These are phyloP conservation scores for Podarcis cretensis DNA, from an alignment of 2,113 vertebrate species.

Conservation along the genomic window DNA sequence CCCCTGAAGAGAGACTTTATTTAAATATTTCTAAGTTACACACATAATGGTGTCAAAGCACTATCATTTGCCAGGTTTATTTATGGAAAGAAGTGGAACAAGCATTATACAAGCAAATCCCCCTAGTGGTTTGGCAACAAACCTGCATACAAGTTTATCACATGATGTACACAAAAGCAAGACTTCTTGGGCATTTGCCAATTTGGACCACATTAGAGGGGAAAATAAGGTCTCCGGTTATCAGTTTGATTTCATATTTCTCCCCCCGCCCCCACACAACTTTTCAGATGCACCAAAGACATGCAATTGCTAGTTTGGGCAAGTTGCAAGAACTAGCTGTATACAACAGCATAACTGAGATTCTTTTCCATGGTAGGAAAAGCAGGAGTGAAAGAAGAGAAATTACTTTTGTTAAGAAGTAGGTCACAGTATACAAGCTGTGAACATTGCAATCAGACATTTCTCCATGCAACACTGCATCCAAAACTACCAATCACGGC, in stretches of 20 bases:
- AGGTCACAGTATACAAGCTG: not conserved
- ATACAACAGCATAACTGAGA: not conserved
- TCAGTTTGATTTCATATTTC: not conserved
- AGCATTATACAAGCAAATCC: constrained; percentile 8
- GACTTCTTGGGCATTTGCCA: not conserved
- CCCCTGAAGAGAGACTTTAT: not conserved
- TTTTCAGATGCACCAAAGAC: not conserved
- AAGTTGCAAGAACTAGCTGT: not conserved
- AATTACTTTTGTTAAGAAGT: constrained; percentile 28
- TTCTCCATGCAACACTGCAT: not conserved
- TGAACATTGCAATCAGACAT: not conserved
- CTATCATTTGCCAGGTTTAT: not conserved
- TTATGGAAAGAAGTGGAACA: not conserved
- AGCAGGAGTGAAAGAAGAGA: not conserved
- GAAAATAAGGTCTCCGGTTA: constrained; percentile 3
- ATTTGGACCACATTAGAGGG: not conserved
- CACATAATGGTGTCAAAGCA: not conserved
- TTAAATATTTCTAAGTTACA: not conserved
- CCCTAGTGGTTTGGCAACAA: constrained; percentile 8
- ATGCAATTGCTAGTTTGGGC: not conserved
- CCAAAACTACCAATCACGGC: not conserved
- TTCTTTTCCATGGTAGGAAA: not conserved
- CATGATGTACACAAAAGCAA: not conserved
- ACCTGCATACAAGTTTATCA: constrained; percentile 3
- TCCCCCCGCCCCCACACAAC: too few relatives aligned